A percentile compares a stretch with the other conserved stretches of the same genome.
Evolutionary conservation across 2,888 invertebrate species (phyloP).

Genomic region (Clunio marinus): DNA sequence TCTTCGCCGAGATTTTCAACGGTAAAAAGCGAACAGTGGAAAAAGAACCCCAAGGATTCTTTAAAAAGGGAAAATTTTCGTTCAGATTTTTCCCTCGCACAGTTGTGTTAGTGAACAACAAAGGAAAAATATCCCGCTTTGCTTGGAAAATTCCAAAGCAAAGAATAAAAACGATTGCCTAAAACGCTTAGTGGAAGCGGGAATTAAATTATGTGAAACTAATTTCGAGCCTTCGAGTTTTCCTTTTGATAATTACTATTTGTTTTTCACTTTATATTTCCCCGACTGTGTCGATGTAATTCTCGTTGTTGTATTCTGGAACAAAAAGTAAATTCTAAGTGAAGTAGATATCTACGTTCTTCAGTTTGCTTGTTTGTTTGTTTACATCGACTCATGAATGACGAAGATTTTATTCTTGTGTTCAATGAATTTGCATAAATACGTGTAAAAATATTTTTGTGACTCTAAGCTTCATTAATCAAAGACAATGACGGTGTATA

Average conservation of each 20-base stretch:
- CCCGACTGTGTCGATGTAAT: background rate
- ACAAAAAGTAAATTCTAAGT: background rate
- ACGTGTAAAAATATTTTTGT: background rate
- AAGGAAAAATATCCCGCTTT: background rate
- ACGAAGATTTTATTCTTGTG: too few species aligned
- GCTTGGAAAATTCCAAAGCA: background rate
- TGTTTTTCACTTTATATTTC: constrained; percentile 12
- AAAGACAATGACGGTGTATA: background rate
- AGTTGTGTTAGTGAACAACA: background rate
- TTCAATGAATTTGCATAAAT: background rate
- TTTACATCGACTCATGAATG: background rate
- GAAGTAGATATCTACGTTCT: background rate
- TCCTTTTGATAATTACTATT: constrained; percentile 28
- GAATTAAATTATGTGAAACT: background rate
- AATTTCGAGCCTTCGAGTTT: background rate
- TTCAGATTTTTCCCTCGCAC: background rate
- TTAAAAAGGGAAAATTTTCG: background rate
- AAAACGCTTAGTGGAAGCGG: background rate
- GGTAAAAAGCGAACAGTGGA: too few species aligned
- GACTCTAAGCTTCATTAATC: background rate
- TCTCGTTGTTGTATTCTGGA: background rate
- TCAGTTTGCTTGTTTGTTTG: too few species aligned
- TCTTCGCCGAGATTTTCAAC: background rate
- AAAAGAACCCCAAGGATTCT: background rate
- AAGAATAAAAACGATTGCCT: background rate